A percentile compares a stretch with the other conserved stretches of the same genome.
Conservation (phyloP, 2,888 invertebrate genomes). For the Dolichopus griseipennis region DNA sequence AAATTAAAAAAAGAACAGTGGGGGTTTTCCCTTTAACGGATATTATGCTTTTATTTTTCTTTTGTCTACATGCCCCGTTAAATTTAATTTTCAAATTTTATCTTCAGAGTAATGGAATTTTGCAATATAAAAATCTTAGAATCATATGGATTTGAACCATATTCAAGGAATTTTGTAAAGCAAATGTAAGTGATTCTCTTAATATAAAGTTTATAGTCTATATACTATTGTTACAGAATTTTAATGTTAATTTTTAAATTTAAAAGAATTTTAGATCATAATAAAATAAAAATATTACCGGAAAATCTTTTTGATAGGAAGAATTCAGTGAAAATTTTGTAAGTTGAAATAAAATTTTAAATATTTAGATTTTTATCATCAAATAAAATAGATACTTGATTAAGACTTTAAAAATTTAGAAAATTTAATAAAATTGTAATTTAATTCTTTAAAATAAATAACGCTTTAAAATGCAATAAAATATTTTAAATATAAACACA, state of each 20-base stretch:
- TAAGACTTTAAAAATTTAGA: slow-evolving; percentile 32
- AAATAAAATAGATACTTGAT: slow-evolving; percentile 31
- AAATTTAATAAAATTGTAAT: slow-evolving; percentile 34
- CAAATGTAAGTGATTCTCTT: slow-evolving; percentile 28
- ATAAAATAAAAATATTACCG: slow-evolving; percentile 40
- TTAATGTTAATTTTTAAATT: too few species aligned
- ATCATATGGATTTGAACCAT: slow-evolving; percentile 36
- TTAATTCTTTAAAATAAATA: neutral
- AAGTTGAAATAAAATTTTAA: slow-evolving; percentile 24
- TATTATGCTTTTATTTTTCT: too few species aligned
- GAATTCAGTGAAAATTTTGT: slow-evolving; percentile 42
- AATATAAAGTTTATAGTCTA: too few species aligned
- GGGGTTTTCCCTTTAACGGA: too few species aligned
- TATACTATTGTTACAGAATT: neutral
- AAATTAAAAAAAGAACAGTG: too few species aligned
- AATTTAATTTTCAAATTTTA: neutral
- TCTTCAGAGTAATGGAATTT: slow-evolving; percentile 41
- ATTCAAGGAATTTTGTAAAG: slow-evolving; percentile 34
- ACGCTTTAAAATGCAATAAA: neutral
- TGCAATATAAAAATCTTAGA: slow-evolving; percentile 40
- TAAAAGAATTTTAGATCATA: slow-evolving; percentile 44
- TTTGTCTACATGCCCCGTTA: too few species aligned
- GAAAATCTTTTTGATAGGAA: slow-evolving; percentile 37
- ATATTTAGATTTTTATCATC: slow-evolving; percentile 34
- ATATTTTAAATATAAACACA: too few species aligned